Evolutionary conservation across 2,797 vertebrate genomes (phyloP).

Genomic region (Poecile montanus): DNA sequence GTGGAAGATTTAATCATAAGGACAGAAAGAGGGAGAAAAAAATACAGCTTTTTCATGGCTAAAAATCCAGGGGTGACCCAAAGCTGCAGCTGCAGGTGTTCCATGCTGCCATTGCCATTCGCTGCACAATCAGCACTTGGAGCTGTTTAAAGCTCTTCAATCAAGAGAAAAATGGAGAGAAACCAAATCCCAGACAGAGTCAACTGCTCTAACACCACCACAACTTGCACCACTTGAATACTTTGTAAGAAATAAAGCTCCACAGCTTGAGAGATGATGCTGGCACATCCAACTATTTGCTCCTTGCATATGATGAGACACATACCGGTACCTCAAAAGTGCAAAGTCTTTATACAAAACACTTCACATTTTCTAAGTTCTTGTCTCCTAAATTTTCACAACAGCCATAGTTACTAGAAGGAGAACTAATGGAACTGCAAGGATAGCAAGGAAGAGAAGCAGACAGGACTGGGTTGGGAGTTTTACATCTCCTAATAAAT

Average conservation of each 20-base stretch:
- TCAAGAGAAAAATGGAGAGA: background rate
- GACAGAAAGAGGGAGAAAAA: background rate
- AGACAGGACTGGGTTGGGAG: background rate
- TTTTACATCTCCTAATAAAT: constrained; percentile 20
- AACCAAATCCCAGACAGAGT: background rate
- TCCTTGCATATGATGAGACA: background rate
- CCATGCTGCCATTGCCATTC: accelerated
- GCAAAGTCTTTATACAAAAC: background rate
- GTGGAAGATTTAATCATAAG: background rate
- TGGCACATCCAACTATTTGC: background rate
- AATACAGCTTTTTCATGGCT: background rate
- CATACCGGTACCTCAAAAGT: background rate
- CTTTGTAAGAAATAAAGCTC: background rate
- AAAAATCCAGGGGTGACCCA: background rate
- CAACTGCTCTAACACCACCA: background rate
- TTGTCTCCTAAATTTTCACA: background rate
- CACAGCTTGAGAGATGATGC: background rate
- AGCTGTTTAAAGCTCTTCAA: background rate
- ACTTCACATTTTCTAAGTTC: background rate
- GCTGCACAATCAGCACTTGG: background rate
- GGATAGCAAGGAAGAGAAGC: background rate
- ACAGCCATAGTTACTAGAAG: background rate
- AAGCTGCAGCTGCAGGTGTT: background rate
- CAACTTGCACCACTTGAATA: background rate
- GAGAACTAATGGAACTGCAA: constrained; percentile 5